Base-by-base conservation (phyloP, 2,797 vertebrate genomes). In the Lindbergichthys nudifrons region DNA sequence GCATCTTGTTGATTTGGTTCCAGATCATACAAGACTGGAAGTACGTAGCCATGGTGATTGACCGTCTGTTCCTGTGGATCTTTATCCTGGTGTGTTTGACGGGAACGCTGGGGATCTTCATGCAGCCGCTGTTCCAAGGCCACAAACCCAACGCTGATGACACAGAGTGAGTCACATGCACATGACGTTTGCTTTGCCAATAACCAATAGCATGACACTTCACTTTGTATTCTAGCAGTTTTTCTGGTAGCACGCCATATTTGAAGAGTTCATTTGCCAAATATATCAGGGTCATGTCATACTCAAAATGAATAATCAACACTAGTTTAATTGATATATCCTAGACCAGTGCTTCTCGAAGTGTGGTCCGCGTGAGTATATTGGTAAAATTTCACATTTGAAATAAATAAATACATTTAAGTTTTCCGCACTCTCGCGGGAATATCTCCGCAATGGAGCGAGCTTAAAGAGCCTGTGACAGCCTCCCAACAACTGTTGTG, bases 21-120 rank as follows among this genome's bases (percentile, higher is more conserved):
- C 86, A 96, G 95, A 92, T 96, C 71, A 95, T 95, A 14, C 90
- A 96, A 74, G 95, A 96, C 91, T 96, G 95, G 95, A 96, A 96
- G 75, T 96, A 96, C 1, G 94, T 96, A 0, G 95, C 94, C 42
- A 96, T 96, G 95, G 95, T 96, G 78, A 96, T 96, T 15, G 95
- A 96, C 83, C 94, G 95, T 13, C 91, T 96, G 64, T 96, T 96
- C 70, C 89, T 96, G 64, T 96, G 95, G 94, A 94, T 96, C 88
- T 96, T 96, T 82, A 93, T 96, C 83, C 82, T 95, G 84, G 95
- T 96, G 79, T 96, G 95, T 85, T 89, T 96, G 70, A 83, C 90
- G 57, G 95, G 95, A 81, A 96, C 95, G 5, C 85, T 96, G 57
- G 95, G 95, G 45, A 93, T 96, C 63, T 96, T 96, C 85, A 93